Base-by-base conservation (phyloP, 2,888 invertebrate genomes). In the Neoascia interrupta region DNA sequence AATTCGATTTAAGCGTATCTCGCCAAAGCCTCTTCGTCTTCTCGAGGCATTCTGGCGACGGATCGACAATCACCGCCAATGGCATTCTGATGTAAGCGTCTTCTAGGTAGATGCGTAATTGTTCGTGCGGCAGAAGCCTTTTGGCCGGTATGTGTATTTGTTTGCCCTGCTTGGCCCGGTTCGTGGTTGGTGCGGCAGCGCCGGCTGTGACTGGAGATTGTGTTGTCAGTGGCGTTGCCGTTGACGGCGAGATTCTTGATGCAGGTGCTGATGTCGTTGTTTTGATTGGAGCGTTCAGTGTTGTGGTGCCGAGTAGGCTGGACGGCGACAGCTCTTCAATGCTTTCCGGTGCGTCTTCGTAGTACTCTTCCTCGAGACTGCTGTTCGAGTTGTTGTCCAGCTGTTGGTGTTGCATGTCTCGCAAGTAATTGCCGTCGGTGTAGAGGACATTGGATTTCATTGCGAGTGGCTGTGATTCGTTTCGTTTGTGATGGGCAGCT, bases 41-140 rank as follows among this genome's bases (percentile, higher is more conserved):
- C 13, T 85, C 86, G 64, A 89, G 81, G 19, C 87, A 85, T 49
- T 85, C 85, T 0, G 85, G 75, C 16, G 88, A 86, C 23, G 89
- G 88, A 83, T 89, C 88, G 36, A 89, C 86, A 61, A 89, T 86
- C 37, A 87, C 87, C 4, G 89, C 89, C 70, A 89, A 75, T n/a
- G 89, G 89, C 86, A 87, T 87, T 51, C 89, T 86, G 58, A 88
- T 86, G 81, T 88, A 89, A 43, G 87, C 85, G 84, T 89, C 88
- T 82, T 89, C 88, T 58, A 89, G 86, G 72, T 87, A 89, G 81
- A 87, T 87, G 64, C 88, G 85, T 76, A 89, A 83, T 72, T 87
- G 86, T 82, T 89, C 88, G 63, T 89, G 86, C 21, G 88, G 88
- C 81, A 87, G 76, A 58, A 88, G 82, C 60, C 84, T 86, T 56